phyloP scores from a whole-genome alignment of 2,113 vertebrate genomes.

The sheep (Ovis aries) region DNA sequence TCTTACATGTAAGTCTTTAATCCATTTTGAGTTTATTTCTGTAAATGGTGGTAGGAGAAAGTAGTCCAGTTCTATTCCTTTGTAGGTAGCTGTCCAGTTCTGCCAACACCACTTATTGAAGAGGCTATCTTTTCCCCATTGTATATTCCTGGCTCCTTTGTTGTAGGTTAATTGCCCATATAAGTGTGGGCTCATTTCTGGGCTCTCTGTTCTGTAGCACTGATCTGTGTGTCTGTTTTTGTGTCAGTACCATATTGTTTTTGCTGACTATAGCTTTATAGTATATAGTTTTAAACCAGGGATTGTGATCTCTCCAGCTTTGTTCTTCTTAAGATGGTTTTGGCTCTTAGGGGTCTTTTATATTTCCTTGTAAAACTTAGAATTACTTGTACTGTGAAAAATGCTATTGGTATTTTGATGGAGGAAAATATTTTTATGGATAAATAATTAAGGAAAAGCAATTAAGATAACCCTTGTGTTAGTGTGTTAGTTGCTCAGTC shows the following conservation, averaged over 20 bases:
- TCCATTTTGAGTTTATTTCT: not conserved
- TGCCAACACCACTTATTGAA: not conserved
- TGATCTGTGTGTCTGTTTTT: not conserved
- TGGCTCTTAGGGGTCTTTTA: not conserved
- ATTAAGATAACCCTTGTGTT: not conserved
- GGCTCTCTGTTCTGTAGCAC: not conserved
- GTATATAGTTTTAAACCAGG: not conserved
- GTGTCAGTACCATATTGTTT: not conserved
- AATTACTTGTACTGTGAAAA: not conserved
- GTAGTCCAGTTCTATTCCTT: not conserved
- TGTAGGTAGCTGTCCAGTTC: not conserved
- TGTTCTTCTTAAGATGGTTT: not conserved
- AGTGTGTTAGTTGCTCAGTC: not conserved
- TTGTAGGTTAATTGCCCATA: not conserved
- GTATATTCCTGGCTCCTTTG: not conserved
- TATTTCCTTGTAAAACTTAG: not conserved
- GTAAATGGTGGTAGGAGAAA: not conserved
- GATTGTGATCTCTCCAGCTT: not conserved
- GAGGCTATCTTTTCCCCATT: not conserved
- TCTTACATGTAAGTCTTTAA: not conserved
- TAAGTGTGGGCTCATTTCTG: not conserved
- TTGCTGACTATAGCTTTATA: not conserved
- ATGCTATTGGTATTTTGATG: not conserved
- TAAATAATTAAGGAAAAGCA: not conserved
- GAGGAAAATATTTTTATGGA: not conserved